A percentile compares a stretch with the other conserved stretches of the same genome.
These are phyloP conservation scores for Epizoanthus ramosus DNA, from an alignment of 92 coral and sea anemone species.

Conservation along the genomic window DNA sequence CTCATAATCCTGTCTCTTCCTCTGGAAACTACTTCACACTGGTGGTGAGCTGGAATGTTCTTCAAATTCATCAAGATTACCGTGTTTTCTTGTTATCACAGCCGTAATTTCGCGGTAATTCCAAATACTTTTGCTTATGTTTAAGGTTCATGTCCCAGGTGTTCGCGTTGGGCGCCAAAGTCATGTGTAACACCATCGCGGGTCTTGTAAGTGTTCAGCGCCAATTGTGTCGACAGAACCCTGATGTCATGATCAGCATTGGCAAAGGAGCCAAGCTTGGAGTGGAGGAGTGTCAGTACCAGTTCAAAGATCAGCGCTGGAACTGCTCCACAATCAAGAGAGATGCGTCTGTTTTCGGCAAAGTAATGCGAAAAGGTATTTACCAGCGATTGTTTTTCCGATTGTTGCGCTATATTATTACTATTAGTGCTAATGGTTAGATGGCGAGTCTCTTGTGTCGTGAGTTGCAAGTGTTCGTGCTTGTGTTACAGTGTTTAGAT, in stretches of 20 bases:
- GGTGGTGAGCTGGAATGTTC: constrained; percentile 26
- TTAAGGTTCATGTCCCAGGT: constrained; percentile 97
- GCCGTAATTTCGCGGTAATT: constrained; percentile 25
- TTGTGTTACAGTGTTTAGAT: not conserved
- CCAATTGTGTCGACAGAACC: constrained; percentile 88
- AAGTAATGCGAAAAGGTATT: constrained; percentile 90
- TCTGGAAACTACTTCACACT: constrained; percentile 23
- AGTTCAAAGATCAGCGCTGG: constrained; percentile 90
- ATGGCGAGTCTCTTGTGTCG: not conserved
- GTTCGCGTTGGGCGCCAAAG: constrained; percentile 92
- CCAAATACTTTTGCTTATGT: constrained; percentile 1
- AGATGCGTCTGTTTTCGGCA: constrained; percentile 94
- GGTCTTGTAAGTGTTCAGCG: constrained; percentile 87
- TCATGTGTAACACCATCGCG: constrained; percentile 91
- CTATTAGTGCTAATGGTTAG: too few relatives aligned
- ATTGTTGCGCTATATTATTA: not conserved
- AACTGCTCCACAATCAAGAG: constrained; percentile 93
- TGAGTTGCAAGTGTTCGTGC: not conserved
- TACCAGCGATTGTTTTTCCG: not conserved
- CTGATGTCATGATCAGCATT: constrained; percentile 95
- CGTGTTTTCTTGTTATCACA: constrained; percentile 14
- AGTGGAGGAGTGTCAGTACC: constrained; percentile 87
- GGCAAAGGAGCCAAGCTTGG: constrained; percentile 98
- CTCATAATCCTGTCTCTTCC: constrained; percentile 11
- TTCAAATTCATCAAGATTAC: constrained; percentile 11